phyloP scores from a whole-genome alignment of 2,888 invertebrate genomes.

The Nomada flava region DNA sequence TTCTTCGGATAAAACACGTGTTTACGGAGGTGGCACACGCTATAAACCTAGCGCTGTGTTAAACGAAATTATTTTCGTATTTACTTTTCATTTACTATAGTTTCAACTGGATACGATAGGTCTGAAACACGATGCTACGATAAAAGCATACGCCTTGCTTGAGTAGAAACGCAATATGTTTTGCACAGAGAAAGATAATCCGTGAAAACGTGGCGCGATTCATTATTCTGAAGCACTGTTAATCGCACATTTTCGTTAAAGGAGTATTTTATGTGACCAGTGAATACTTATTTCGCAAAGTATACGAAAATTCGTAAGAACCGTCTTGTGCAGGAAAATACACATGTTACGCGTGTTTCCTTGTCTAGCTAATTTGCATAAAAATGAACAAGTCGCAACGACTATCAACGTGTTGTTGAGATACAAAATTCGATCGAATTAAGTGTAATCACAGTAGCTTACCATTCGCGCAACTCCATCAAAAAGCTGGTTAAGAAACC shows the following conservation, averaged over 20 bases:
- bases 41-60: no score
- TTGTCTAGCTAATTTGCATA: neutral
- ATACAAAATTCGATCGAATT: neutral
- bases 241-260: neutral
- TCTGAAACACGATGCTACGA: slow-evolving; percentile 14
- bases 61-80: no score
- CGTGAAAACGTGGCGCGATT: slow-evolving; percentile 5
- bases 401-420: neutral
- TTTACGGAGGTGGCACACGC: no score
- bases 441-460: neutral
- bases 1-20: neutral
- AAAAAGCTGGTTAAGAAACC: neutral
- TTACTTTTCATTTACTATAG: neutral
- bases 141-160: slow-evolving; percentile 10
- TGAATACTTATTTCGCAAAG: neutral
- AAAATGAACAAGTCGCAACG: neutral
- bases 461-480: neutral
- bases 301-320: neutral
- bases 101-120: neutral
- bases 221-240: neutral
- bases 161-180: slow-evolving; percentile 42
- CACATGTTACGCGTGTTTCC: neutral
- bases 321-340: neutral
- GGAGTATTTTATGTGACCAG: slow-evolving; percentile 5
- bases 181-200: slow-evolving; percentile 26